Evolutionary conservation across 2,113 vertebrate genomes (phyloP).

Genomic region (Scopus umbretta): DNA sequence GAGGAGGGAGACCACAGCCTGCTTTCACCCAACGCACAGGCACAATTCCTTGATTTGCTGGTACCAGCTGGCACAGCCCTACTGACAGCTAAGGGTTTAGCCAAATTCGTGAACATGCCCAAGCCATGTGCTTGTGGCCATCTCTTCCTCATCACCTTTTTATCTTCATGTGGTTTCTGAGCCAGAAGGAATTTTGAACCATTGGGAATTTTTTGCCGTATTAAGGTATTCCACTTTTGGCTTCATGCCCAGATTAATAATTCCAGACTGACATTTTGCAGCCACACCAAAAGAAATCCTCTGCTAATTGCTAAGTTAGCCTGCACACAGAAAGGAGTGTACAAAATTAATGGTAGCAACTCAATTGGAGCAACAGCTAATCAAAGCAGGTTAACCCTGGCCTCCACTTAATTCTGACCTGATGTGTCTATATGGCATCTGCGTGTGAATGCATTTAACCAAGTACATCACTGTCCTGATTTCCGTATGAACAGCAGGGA

Average conservation of each 20-base stretch:
- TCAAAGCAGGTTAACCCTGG: conserved; percentile 2
- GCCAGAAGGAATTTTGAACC: background rate
- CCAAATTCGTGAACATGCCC: background rate
- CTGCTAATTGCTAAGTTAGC: background rate
- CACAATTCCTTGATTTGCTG: background rate
- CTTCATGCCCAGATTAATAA: background rate
- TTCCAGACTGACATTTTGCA: background rate
- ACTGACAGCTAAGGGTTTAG: background rate
- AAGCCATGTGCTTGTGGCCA: background rate
- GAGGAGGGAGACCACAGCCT: background rate
- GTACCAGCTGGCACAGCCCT: background rate
- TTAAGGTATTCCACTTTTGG: background rate
- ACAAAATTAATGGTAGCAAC: background rate
- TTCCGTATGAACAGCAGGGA: background rate
- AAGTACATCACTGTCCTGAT: background rate
- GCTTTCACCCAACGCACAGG: background rate
- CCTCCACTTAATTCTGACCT: conserved; percentile 3
- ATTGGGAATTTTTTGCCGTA: background rate
- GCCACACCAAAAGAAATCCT: background rate
- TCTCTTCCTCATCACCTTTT: background rate
- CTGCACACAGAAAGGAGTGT: background rate
- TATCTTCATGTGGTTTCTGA: background rate
- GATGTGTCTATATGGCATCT: background rate
- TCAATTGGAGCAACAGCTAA: background rate
- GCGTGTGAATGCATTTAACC: background rate